A percentile compares a stretch with the other conserved stretches of the same genome.
phyloP scores from a whole-genome alignment of 2,888 invertebrate species.

The Helleia helle region DNA sequence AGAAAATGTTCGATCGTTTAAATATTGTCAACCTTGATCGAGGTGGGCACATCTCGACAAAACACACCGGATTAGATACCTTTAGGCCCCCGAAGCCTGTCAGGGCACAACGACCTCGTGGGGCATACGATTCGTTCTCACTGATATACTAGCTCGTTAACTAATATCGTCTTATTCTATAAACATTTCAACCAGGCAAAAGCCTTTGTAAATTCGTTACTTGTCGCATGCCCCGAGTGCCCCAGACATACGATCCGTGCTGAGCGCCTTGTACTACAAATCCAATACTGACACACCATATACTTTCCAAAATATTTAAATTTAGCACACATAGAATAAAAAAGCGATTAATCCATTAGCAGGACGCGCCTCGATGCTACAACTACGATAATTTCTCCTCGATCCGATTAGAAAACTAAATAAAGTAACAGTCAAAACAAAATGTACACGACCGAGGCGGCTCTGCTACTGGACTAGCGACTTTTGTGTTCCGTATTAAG shows the following conservation, averaged over 20 bases:
- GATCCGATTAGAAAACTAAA: not conserved
- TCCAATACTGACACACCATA: not conserved
- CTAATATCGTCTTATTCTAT: constrained; percentile 7
- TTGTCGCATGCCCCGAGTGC: not conserved
- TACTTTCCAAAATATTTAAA: constrained; percentile 5
- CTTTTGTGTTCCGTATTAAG: constrained; percentile 24
- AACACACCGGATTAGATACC: not conserved
- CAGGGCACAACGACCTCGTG: not conserved
- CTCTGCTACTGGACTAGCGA: not conserved
- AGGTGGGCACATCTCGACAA: not conserved
- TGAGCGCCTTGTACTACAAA: not conserved
- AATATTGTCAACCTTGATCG: no score
- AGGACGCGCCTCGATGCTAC: not conserved
- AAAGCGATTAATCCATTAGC: not conserved
- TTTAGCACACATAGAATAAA: constrained; percentile 9
- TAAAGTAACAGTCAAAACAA: constrained; percentile 7
- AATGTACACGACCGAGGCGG: not conserved
- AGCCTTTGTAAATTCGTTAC: constrained; percentile 3
- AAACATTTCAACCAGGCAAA: constrained; percentile 1
- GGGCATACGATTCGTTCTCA: not conserved
- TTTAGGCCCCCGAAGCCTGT: not conserved
- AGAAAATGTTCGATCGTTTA: no score
- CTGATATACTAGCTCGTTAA: constrained; percentile 2
- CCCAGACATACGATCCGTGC: not conserved
- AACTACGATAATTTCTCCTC: not conserved